These are phyloP conservation scores for Masnerella sp. DNA, from an alignment of 2,888 invertebrate genomes.

Conservation along the genomic window DNA sequence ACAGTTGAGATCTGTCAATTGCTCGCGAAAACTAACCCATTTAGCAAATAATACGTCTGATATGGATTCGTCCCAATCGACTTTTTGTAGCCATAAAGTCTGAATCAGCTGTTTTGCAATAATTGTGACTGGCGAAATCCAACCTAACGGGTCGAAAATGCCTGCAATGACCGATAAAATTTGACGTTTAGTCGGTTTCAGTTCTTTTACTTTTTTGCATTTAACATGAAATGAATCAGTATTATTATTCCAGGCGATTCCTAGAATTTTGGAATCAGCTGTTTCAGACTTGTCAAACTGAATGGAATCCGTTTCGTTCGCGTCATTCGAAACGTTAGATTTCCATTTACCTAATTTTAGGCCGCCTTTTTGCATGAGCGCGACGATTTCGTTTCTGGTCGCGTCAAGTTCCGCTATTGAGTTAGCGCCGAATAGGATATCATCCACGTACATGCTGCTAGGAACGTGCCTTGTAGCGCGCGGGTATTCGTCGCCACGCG, in stretches of 20 bases:
- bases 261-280: slow-evolving; percentile 9
- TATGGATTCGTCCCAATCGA: not conserved
- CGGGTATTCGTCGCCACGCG: slow-evolving; percentile 20
- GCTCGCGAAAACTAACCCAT: not conserved
- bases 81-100: not conserved
- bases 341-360: slow-evolving; percentile 20
- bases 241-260: not conserved
- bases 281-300: not conserved
- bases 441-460: slow-evolving; percentile 22
- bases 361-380: not conserved
- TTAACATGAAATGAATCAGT: not conserved
- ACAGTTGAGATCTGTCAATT: not conserved
- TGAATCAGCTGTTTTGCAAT: not conserved
- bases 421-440: slow-evolving; percentile 1
- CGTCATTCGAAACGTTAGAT: slow-evolving; percentile 11
- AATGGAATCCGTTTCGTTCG: not conserved
- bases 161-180: not conserved
- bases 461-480: not conserved
- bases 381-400: not conserved
- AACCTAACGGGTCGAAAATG: slow-evolving; percentile 11
- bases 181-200: not conserved
- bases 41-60: not conserved
- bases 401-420: not conserved
- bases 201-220: not conserved
- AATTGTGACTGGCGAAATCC: not conserved